A percentile compares a stretch with the other conserved stretches of the same genome.
Evolutionary conservation across 2,888 invertebrate genomes (phyloP).

Genomic region (Acrobasis consociella): DNA sequence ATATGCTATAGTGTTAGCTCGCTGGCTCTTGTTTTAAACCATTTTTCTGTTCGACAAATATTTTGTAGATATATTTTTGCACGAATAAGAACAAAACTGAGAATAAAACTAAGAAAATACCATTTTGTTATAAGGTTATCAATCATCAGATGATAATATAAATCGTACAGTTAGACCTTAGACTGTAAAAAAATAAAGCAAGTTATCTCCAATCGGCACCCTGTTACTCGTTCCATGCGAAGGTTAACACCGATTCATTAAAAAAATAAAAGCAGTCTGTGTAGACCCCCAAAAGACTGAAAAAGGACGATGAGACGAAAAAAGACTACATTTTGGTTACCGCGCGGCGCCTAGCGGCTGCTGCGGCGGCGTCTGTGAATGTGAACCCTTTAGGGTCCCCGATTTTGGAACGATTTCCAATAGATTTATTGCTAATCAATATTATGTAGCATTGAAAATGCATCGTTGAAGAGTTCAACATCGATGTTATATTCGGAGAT

Average conservation of each 20-base stretch:
- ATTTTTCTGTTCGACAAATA: no score
- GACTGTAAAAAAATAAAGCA: constrained; percentile 34
- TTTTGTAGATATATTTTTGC: no score
- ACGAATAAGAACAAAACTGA: no score
- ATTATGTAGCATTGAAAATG: not conserved
- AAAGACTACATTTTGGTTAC: constrained; percentile 76
- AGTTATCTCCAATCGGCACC: constrained; percentile 80
- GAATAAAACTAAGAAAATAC: no score
- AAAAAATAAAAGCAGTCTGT: constrained; percentile 63
- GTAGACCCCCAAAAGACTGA: constrained; percentile 80
- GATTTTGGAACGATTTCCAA: constrained; percentile 35
- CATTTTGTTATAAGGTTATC: not conserved
- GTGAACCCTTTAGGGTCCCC: constrained; percentile 57
- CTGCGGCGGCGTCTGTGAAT: constrained; percentile 78
- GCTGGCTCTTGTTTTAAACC: no score
- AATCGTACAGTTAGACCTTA: not conserved
- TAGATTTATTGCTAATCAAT: not conserved
- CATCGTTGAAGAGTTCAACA: no score
- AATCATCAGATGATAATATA: not conserved
- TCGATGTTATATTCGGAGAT: no score
- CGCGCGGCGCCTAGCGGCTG: constrained; percentile 79
- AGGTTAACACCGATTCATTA: constrained; percentile 82
- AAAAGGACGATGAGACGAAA: constrained; percentile 66
- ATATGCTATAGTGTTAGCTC: no score
- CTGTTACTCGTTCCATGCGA: constrained; percentile 78